A percentile compares a stretch with the other conserved stretches of the same genome.
Evolutionary conservation across 2,113 vertebrate genomes (phyloP).

Genomic region (Ornithorhynchus anatinus): DNA sequence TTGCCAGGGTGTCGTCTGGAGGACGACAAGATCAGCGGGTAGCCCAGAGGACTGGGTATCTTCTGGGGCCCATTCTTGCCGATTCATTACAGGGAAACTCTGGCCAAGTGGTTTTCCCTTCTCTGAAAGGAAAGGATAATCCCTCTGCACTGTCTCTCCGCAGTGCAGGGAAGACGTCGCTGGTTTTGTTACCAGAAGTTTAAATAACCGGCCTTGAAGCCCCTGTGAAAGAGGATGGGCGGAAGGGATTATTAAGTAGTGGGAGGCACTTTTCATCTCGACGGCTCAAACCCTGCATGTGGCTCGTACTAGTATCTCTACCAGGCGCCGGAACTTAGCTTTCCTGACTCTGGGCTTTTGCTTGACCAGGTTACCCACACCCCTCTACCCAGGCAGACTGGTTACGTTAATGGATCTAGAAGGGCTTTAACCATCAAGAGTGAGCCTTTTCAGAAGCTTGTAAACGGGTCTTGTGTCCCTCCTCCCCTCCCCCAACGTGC

Average conservation of each 20-base stretch:
- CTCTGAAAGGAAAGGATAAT: not conserved
- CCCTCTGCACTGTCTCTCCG: not conserved
- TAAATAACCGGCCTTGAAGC: not conserved
- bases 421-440: not conserved
- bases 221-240: not conserved
- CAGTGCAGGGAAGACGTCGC: not conserved
- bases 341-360: too few species aligned
- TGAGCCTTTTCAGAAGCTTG: not conserved
- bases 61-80: not conserved
- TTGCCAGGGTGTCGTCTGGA: not conserved
- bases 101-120: not conserved
- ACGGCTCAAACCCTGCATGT: not conserved
- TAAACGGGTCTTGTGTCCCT: not conserved
- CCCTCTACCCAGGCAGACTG: not conserved
- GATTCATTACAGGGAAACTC: not conserved
- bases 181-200: not conserved
- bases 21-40: not conserved
- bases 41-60: not conserved
- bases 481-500: not conserved
- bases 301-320: too few species aligned
- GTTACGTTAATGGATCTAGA: not conserved
- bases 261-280: not conserved
- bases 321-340: too few species aligned
- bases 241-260: not conserved
- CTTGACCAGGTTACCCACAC: too few species aligned